These are phyloP conservation scores for Drosophila silvestris DNA, from an alignment of 2,888 invertebrate genomes.

Conservation along the genomic window DNA sequence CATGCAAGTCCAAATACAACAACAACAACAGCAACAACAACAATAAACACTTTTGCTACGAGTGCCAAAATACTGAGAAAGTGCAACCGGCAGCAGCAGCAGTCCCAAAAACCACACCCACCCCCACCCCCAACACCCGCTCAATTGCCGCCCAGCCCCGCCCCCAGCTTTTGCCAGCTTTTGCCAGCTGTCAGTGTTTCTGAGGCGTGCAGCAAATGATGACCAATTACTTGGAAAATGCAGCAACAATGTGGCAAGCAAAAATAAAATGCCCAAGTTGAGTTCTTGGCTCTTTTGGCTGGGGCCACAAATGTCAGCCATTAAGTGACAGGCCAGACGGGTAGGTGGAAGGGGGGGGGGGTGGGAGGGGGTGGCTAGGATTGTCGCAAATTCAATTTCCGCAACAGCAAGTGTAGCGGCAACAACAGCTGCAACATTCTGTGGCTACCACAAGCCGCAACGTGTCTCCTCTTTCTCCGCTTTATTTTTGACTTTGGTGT, in stretches of 20 bases:
- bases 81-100: slow-evolving; percentile 2
- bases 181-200: slow-evolving; percentile 53
- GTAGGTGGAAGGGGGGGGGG: neutral
- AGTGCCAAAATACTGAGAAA: slow-evolving; percentile 45
- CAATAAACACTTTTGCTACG: slow-evolving; percentile 47
- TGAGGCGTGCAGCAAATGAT: slow-evolving; percentile 56
- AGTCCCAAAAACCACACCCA: neutral
- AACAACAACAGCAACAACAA: slow-evolving; percentile 16
- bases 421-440: slow-evolving; percentile 36
- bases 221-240: slow-evolving; percentile 79
- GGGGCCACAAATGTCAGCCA: slow-evolving; percentile 53
- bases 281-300: slow-evolving; percentile 11
- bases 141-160: neutral
- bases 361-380: slow-evolving; percentile 2
- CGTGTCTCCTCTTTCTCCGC: neutral
- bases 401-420: slow-evolving; percentile 55
- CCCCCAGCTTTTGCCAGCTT: neutral
- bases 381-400: slow-evolving; percentile 74
- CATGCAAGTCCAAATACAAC: slow-evolving; percentile 15
- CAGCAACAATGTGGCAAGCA: slow-evolving; percentile 74
- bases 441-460: slow-evolving; percentile 38
- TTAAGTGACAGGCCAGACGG: slow-evolving; percentile 43
- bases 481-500: slow-evolving; percentile 67
- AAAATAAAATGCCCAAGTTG: slow-evolving; percentile 37
- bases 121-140: neutral